Evolutionary conservation across 2,113 vertebrate species (phyloP).

Genomic region (Corythaixoides concolor): DNA sequence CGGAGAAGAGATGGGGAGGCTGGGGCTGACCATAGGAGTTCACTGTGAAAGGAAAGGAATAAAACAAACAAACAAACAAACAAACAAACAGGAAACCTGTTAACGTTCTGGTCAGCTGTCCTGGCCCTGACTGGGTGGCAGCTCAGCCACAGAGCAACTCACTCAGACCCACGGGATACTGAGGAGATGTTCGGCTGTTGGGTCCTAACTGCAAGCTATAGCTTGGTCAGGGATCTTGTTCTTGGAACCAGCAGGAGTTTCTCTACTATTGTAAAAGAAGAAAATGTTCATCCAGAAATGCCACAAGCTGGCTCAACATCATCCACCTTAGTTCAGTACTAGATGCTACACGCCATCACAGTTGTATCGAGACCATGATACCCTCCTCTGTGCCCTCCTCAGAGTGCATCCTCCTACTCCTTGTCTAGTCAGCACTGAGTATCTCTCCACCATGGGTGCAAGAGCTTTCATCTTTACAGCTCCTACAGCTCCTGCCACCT

Average conservation of each 20-base stretch:
- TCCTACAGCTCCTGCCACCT: neutral
- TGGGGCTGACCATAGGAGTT: constrained; percentile 82
- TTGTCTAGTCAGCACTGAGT: neutral
- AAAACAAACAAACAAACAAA: neutral
- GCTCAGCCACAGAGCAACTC: constrained; percentile 28
- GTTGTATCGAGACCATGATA: neutral
- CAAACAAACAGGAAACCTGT: neutral
- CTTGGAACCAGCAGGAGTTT: constrained; percentile 44
- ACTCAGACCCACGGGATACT: constrained; percentile 38
- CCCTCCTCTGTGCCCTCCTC: neutral
- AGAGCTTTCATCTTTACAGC: neutral
- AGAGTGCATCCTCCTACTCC: neutral
- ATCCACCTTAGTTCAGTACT: neutral
- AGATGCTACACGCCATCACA: neutral
- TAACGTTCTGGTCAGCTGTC: neutral
- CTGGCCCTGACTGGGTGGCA: neutral
- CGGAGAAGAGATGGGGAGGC: constrained; percentile 78
- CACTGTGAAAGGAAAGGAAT: constrained; percentile 65
- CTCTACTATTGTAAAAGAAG: neutral
- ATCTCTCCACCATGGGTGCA: neutral
- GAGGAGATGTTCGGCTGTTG: constrained; percentile 15
- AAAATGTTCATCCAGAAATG: neutral
- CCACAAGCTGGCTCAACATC: neutral
- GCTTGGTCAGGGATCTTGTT: constrained; percentile 5
- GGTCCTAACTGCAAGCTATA: constrained; percentile 30